Conservation (phyloP, 2,888 invertebrate species). For the Gandaritis pyraliata region DNA sequence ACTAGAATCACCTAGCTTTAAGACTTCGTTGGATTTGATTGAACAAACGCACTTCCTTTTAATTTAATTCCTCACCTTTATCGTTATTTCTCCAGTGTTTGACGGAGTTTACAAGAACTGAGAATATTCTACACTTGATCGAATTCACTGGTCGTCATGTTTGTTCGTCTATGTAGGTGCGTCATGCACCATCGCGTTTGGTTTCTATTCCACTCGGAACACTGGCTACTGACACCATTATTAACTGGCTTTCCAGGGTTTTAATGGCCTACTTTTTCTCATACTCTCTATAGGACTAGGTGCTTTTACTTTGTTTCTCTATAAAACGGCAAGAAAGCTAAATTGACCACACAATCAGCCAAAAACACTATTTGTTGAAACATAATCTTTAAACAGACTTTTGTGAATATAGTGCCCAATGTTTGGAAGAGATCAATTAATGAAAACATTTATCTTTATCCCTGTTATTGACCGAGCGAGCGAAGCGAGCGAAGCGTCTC, state of each 20-base stretch:
- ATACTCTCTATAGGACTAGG: conserved; percentile 7
- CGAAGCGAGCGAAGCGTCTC: too few species aligned
- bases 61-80: neutral
- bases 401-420: too few species aligned
- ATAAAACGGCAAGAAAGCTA: neutral
- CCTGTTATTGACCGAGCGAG: too few species aligned
- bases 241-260: conserved; percentile 40
- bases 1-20: too few species aligned
- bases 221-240: conserved; percentile 58
- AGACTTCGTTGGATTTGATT: too few species aligned
- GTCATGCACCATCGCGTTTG: conserved; percentile 69
- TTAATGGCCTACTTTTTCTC: conserved; percentile 25
- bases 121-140: conserved; percentile 43
- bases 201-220: conserved; percentile 70
- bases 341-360: neutral
- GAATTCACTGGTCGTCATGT: conserved; percentile 47
- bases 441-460: too few species aligned
- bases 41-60: too few species aligned
- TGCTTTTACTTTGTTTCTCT: neutral
- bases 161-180: conserved; percentile 59
- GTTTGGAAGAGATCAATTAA: too few species aligned
- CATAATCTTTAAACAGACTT: too few species aligned
- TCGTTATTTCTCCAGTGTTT: neutral
- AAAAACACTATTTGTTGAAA: too few species aligned
- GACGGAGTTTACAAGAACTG: conserved; percentile 12